Evolutionary conservation across 2,888 invertebrate species (phyloP), one percentile per base, ranked within the genome.

Genomic region (Oscheius myriophilus): DNA sequence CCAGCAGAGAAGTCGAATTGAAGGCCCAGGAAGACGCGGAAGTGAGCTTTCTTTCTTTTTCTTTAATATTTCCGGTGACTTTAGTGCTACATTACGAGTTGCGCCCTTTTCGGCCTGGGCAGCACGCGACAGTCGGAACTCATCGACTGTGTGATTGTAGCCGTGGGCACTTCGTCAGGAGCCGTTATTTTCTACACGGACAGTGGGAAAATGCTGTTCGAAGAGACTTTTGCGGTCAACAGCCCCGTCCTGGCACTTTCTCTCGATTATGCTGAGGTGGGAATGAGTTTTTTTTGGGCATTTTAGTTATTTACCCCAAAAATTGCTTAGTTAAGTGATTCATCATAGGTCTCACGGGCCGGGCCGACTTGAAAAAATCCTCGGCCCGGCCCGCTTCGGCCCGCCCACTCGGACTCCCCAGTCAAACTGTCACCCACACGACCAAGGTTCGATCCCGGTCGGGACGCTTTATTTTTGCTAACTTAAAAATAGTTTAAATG

Each of bases 161-260:
- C 73, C 14, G 18, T 75, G 21, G 78, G 78, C 43, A 73, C 72
- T 1, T 65, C 71, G 14, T 65, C 73, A 46, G 78, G 78, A 23
- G 61, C 59, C 39, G 76, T 76, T 2, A 61, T 74, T 52, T 83
- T 84, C 71, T 84, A 75, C 69, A 84, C 84, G 1, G 83, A 84
- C 55, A 78, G 80, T 11, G 84, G 84, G 12, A 79, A 70, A 11
- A 59, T 81, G 57, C 68, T 84, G 26, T 84, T 78, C 67, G 67
- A 59, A 33, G 84, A 84, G 62, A 58, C 75, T 18, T 79, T 84
- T 54, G 71, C 84, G 0, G 58, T 72, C 18, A 66, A 70, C 42
- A 63, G 69, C n/a, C 76, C 79, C 3, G 74, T 84, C 21, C 46
- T 69, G 16, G 66, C 66, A 49, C 23, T 84, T 9, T 73, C 75